phyloP scores from a whole-genome alignment of 35 echinoderm and acorn worm genomes.

The Apostichopus californicus region DNA sequence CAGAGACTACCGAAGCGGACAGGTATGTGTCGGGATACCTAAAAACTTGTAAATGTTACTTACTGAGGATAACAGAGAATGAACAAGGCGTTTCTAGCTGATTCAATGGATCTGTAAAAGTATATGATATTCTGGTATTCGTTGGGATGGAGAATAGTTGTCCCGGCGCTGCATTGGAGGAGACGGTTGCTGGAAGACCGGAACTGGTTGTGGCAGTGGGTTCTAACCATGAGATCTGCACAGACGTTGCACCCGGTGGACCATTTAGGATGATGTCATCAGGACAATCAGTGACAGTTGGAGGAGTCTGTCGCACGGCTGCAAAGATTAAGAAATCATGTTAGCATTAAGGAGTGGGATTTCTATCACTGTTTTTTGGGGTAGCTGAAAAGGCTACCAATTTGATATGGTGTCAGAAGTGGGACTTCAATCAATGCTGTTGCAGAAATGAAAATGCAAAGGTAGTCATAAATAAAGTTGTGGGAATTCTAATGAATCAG shows the following conservation, averaged over 20 bases:
- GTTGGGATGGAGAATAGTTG: conserved; percentile 13
- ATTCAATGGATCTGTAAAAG: conserved; percentile 26
- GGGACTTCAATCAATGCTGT: too few species aligned
- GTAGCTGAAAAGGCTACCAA: too few species aligned
- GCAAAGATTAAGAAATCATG: not conserved
- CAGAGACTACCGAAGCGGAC: too few species aligned
- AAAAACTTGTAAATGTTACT: not conserved
- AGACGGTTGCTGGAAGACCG: conserved; percentile 10
- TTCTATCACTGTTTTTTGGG: not conserved
- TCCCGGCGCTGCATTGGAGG: not conserved
- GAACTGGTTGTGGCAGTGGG: conserved; percentile 38
- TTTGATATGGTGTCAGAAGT: too few species aligned
- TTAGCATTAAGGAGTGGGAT: not conserved
- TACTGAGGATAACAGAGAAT: conserved; percentile 28
- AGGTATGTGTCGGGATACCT: not conserved
- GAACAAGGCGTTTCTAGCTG: conserved; percentile 13
- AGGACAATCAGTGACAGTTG: not conserved
- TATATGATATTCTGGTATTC: conserved; percentile 21
- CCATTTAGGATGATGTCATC: conserved; percentile 14
- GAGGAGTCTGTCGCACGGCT: conserved; percentile 26
- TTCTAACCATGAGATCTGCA: conserved; percentile 3
- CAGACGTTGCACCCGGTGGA: not conserved
- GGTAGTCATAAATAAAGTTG: too few species aligned
- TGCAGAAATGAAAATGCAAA: too few species aligned
- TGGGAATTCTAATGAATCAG: too few species aligned